A percentile compares a stretch with the other conserved stretches of the same genome.
phyloP scores from a whole-genome alignment of 2,113 vertebrate species.

The Hirundichthys speculiger region DNA sequence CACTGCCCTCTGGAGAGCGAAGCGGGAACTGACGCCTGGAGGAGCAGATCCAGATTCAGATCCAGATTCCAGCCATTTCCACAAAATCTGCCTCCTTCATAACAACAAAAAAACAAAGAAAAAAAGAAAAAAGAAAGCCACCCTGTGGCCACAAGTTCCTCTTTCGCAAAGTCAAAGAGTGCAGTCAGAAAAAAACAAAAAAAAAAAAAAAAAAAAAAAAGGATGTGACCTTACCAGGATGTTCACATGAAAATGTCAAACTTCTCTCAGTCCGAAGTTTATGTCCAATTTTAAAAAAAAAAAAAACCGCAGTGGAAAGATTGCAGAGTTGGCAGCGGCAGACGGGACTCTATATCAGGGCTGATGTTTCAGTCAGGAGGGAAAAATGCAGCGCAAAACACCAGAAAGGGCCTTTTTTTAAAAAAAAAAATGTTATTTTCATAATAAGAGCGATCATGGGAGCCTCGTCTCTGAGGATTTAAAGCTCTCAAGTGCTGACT shows the following conservation, averaged over 20 bases:
- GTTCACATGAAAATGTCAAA: constrained; percentile 60
- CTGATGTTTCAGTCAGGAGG: constrained; percentile 59
- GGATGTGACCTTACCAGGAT: constrained; percentile 48
- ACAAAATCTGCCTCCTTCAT: too few species aligned
- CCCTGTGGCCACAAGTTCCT: too few species aligned
- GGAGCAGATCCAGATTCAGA: too few species aligned
- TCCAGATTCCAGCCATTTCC: too few species aligned
- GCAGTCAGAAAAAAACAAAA: neutral
- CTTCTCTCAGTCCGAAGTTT: constrained; percentile 18
- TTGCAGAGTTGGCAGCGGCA: constrained; percentile 49
- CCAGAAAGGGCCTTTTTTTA: constrained; percentile 58
- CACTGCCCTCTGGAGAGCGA: constrained; percentile 71
- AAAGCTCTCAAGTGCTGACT: constrained; percentile 11
- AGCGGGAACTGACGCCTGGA: rapidly evolving
- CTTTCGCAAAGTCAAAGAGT: too few species aligned
- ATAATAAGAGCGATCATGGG: constrained; percentile 31
- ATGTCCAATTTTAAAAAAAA: constrained; percentile 41
- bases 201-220: neutral
- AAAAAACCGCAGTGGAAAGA: constrained; percentile 57
- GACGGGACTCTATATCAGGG: constrained; percentile 34
- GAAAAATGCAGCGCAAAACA: constrained; percentile 47
- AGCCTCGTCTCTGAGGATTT: constrained; percentile 31
- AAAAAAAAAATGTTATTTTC: constrained; percentile 38
- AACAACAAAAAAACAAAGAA: too few species aligned
- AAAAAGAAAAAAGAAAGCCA: too few species aligned